A percentile compares a stretch with the other conserved stretches of the same genome.
phyloP scores from a whole-genome alignment of 2,797 vertebrate genomes.

The Lagorchestes hirsutus region DNA sequence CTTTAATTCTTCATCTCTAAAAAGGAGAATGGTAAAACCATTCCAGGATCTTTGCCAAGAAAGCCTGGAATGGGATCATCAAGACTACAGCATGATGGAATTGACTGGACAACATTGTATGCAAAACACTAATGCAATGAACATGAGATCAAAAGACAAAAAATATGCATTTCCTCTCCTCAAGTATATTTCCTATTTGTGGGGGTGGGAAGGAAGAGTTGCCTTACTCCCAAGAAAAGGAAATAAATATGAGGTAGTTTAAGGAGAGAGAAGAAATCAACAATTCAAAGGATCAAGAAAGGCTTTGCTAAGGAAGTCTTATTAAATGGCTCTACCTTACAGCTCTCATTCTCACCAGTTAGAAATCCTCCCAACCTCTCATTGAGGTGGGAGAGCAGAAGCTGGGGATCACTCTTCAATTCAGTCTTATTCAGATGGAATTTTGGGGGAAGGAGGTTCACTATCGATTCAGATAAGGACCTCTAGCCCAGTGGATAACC shows the following conservation, averaged over 20 bases:
- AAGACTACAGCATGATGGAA: neutral
- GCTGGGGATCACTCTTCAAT: neutral
- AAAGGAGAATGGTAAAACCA: neutral
- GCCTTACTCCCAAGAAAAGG: neutral
- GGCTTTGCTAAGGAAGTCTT: neutral
- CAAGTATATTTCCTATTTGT: neutral
- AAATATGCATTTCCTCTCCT: neutral
- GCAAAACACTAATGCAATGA: neutral
- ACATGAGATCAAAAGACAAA: neutral
- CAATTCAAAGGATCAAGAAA: neutral
- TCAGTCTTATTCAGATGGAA: neutral
- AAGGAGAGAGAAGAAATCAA: neutral
- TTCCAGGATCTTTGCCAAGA: neutral
- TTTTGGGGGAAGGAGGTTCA: neutral
- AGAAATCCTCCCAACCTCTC: neutral
- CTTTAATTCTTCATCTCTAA: neutral
- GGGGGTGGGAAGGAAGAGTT: no score
- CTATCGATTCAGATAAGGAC: neutral
- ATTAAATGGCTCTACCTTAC: neutral
- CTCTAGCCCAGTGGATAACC: neutral
- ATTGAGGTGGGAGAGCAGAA: neutral
- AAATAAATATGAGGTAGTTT: neutral
- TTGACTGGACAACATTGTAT: neutral
- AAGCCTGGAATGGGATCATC: neutral
- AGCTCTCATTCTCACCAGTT: neutral